Evolutionary conservation across 2,888 invertebrate species (phyloP).

Genomic region (Volucella inanis): DNA sequence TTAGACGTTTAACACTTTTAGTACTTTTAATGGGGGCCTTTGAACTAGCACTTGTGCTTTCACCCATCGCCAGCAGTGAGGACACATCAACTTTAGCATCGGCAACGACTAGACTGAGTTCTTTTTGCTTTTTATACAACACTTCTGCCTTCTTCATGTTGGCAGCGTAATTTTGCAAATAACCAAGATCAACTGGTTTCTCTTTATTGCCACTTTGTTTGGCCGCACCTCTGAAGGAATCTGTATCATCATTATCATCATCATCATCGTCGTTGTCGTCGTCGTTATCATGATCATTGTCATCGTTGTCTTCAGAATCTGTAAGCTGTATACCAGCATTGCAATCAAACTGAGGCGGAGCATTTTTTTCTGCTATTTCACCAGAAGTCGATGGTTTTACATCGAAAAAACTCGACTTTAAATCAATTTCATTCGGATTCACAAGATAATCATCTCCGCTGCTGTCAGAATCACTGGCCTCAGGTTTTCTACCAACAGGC

Average conservation of each 20-base stretch:
- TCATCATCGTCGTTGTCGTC: conserved; percentile 78
- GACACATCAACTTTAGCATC: conserved; percentile 84
- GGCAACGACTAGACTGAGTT: conserved; percentile 77
- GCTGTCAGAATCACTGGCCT: conserved; percentile 77
- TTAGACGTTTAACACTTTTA: conserved; percentile 78
- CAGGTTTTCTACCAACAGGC: conserved; percentile 1
- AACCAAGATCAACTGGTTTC: conserved; percentile 84
- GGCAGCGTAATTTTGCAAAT: conserved; percentile 85
- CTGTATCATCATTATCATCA: conserved; percentile 76
- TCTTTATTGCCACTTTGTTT: conserved; percentile 12
- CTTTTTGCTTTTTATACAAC: conserved; percentile 84
- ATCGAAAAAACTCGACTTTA: conserved; percentile 85
- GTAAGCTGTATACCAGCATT: conserved; percentile 80
- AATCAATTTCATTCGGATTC: conserved; percentile 84
- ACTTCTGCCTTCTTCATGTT: conserved; percentile 86
- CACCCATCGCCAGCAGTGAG: conserved; percentile 87
- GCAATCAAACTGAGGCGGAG: conserved; percentile 80
- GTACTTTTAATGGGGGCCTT: conserved; percentile 77
- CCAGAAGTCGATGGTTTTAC: conserved; percentile 71
- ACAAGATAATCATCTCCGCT: conserved; percentile 85
- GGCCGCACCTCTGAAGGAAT: conserved; percentile 72
- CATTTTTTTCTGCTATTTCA: conserved; percentile 76
- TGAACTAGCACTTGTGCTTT: conserved; percentile 83
- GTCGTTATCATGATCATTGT: conserved; percentile 78
- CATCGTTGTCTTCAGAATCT: conserved; percentile 80